phyloP scores from a whole-genome alignment of 2,888 invertebrate species.

The Sialis fuliginosa region DNA sequence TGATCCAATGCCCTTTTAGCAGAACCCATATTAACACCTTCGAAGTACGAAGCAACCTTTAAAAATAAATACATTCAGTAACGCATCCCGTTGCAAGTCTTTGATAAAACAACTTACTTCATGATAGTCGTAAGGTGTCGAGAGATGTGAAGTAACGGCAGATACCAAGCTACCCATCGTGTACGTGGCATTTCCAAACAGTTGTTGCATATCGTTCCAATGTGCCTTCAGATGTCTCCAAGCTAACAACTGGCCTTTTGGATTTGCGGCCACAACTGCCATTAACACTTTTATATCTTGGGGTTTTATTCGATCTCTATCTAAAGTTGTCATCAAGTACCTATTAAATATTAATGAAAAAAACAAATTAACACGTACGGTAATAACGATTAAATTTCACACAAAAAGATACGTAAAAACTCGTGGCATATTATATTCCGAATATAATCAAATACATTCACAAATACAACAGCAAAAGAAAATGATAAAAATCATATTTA shows the following conservation, averaged over 20 bases:
- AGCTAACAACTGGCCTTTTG: slow-evolving; percentile 47
- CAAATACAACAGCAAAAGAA: no score
- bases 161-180: slow-evolving; percentile 45
- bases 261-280: slow-evolving; percentile 53
- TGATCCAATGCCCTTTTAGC: slow-evolving; percentile 40
- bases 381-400: no score
- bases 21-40: slow-evolving; percentile 26
- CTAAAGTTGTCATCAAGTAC: slow-evolving; percentile 54
- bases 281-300: slow-evolving; percentile 56
- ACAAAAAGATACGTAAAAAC: not conserved
- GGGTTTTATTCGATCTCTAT: slow-evolving; percentile 47
- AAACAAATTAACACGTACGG: no score
- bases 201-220: slow-evolving; percentile 41
- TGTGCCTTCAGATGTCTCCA: slow-evolving; percentile 58
- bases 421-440: not conserved
- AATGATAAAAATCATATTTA: not conserved
- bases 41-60: slow-evolving; percentile 26
- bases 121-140: slow-evolving; percentile 56
- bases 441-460: no score
- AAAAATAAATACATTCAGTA: no score
- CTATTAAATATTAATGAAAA: slow-evolving; percentile 22
- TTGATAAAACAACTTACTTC: no score
- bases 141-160: slow-evolving; percentile 44
- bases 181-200: slow-evolving; percentile 44
- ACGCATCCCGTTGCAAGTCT: no score